phyloP scores from a whole-genome alignment of 2,797 vertebrate species.

The Podarcis lilfordi region DNA sequence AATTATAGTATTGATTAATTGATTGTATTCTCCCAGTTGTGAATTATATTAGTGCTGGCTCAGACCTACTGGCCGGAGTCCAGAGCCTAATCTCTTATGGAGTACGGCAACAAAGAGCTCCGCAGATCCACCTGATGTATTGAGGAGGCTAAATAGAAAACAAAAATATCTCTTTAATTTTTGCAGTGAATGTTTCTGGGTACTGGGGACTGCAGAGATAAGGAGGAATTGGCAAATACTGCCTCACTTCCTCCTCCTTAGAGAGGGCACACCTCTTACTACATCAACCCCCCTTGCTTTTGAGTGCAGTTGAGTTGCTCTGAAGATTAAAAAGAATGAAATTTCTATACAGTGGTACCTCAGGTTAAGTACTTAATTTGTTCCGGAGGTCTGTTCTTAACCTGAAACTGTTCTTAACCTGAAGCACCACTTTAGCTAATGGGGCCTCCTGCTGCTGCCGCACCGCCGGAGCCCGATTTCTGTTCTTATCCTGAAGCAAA shows the following conservation, averaged over 20 bases:
- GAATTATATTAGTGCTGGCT: conserved; percentile 74
- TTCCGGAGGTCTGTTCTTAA: too few species aligned
- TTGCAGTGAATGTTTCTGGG: background rate
- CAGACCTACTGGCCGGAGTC: conserved; percentile 61
- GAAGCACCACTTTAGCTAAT: too few species aligned
- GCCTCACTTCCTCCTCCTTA: too few species aligned
- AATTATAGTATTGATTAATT: conserved; percentile 84
- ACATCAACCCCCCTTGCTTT: too few species aligned
- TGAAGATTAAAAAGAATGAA: background rate
- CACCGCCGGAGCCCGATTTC: too few species aligned
- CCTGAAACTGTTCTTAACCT: too few species aligned
- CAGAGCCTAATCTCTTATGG: conserved; percentile 68
- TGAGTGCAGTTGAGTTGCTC: background rate
- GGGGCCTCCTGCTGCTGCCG: too few species aligned
- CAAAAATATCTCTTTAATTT: conserved; percentile 31
- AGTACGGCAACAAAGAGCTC: conserved; percentile 56
- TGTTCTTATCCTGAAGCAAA: too few species aligned
- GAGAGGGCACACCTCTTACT: too few species aligned
- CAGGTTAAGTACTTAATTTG: too few species aligned
- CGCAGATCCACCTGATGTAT: conserved; percentile 48
- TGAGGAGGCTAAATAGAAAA: conserved; percentile 55
- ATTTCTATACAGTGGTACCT: background rate
- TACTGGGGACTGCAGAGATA: too few species aligned
- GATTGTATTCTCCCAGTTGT: conserved; percentile 78
- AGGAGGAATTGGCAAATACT: too few species aligned